Evolutionary conservation across 2,888 invertebrate species (phyloP), one percentile per base, ranked within the genome.

Genomic region (Dynastes maya): DNA sequence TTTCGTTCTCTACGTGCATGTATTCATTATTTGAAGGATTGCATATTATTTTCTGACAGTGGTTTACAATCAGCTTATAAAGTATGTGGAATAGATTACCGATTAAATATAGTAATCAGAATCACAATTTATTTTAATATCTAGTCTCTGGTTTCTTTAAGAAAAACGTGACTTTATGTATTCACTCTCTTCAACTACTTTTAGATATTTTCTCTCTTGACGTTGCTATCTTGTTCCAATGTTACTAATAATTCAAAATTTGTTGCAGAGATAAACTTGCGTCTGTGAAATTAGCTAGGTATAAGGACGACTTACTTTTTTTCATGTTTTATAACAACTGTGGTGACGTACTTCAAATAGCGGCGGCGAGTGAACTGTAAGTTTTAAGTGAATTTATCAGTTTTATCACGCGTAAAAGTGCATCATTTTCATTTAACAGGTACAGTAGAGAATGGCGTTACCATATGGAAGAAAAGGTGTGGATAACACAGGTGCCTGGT

Each of bases 251-350:
- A 13, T 58, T 58, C 27, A 2, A 22, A n/a, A 27, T 58, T 58
- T 58, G 2, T 90, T 90, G 68, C 85, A 95, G 96, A 91, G 97
- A 97, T 90, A 97, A 97, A 91, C 91, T 97, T 89, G 98, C 99
- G 85, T 95, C 97, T 85, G 93, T 99, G 89, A 97, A 98, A 91
- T 92, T 99, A 89, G 97, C 95, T 91, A 95, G 98, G 90, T 98
- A 98, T 91, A 98, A 98, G 90, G 99, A 99, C 90, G 99, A 99
- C 91, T 93, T 99, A 88, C 93, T 99, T 86, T 99, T 99, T 92
- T 99, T 97, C 91, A 94, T 99, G 91, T 99, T 99, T 92, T 99
- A 99, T 91, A 98, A 98, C 91, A 98, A 97, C 91, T 97, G 97
- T 88, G 98, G 98, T 86, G 99, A 99, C 91, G 95, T 97, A 85